These are phyloP conservation scores for Myotis findleyi DNA, from an alignment of 2,797 vertebrate species.

Conservation along the genomic window DNA sequence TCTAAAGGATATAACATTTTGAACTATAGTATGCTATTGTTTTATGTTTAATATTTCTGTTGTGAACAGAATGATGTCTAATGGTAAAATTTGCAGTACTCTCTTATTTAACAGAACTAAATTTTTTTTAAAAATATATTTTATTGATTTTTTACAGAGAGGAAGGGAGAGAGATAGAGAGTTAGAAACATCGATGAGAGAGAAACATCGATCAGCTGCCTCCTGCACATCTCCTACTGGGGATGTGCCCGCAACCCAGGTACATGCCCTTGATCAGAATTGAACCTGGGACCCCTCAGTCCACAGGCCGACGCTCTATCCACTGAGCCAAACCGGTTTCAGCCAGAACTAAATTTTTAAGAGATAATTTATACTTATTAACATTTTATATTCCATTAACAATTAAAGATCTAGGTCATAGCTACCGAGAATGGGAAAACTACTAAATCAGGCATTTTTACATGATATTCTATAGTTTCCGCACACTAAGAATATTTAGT, in stretches of 20 bases:
- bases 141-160: no score
- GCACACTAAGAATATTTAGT: not conserved
- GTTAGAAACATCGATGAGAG: no score
- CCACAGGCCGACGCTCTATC: no score
- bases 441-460: not conserved
- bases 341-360: not conserved
- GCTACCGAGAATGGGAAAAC: not conserved
- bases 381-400: not conserved
- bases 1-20: not conserved
- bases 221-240: no score
- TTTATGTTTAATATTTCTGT: constrained; percentile 15
- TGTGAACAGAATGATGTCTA: constrained; percentile 12
- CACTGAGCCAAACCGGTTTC: no score
- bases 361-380: not conserved
- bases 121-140: no score
- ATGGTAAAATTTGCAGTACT: not conserved
- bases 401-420: not conserved
- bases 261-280: no score
- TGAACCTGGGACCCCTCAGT: no score
- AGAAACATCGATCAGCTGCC: no score
- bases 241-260: no score
- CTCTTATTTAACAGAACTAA: not conserved
- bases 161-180: no score
- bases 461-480: not conserved
- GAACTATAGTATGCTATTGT: not conserved